Evolutionary conservation across 2,113 vertebrate genomes (phyloP).

Genomic region (Anhinga anhinga): DNA sequence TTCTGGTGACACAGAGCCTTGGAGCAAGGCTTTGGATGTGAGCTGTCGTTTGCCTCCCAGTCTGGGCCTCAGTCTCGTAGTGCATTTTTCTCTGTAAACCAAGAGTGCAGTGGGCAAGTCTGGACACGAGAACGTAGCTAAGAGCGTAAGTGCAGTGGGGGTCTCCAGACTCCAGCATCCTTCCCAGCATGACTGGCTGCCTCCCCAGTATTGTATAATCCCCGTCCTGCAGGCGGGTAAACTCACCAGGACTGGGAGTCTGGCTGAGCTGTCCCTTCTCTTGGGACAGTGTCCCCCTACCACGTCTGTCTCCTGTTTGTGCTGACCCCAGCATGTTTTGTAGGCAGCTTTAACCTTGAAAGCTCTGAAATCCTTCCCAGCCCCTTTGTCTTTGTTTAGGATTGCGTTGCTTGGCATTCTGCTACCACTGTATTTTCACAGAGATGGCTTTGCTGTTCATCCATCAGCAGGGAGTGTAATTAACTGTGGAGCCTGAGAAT

Average conservation of each 20-base stretch:
- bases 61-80: not conserved
- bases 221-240: not conserved
- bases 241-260: not conserved
- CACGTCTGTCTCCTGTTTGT: accelerated
- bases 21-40: not conserved
- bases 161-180: not conserved
- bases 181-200: not conserved
- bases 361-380: conserved; percentile 11
- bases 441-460: conserved; percentile 43
- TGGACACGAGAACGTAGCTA: not conserved
- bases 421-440: not conserved
- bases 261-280: not conserved
- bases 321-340: not conserved
- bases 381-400: conserved; percentile 15
- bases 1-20: not conserved
- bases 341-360: conserved; percentile 22
- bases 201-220: not conserved
- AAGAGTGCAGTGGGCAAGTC: not conserved
- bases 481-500: conserved; percentile 51
- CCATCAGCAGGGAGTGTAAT: conserved; percentile 57
- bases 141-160: not conserved
- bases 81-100: not conserved
- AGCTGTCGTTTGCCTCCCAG: not conserved
- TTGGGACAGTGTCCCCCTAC: not conserved
- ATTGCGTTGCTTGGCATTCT: not conserved